Percentiles rank a stretch among this genome's conserved stretches.
phyloP scores from a whole-genome alignment of 2,797 vertebrate genomes.

The Lutjanus campechanus region DNA sequence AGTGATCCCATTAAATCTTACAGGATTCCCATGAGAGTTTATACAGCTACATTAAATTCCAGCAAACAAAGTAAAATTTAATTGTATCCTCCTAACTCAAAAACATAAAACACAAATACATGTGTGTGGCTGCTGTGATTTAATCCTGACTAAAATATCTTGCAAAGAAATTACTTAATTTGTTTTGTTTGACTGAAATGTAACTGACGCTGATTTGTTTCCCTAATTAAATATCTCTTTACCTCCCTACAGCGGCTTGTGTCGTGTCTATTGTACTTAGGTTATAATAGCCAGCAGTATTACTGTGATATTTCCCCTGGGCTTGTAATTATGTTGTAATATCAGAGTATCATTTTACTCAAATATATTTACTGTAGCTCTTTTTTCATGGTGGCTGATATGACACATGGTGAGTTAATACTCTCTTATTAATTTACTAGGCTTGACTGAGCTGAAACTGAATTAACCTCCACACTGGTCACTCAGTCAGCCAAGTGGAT shows the following conservation, averaged over 20 bases:
- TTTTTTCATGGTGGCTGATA: not conserved
- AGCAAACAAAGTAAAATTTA: not conserved
- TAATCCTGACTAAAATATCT: not conserved
- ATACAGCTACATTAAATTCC: not conserved
- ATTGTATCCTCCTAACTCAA: not conserved
- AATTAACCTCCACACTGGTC: constrained; percentile 62
- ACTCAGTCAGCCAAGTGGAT: constrained; percentile 38
- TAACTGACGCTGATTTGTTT: not conserved
- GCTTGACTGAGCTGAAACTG: constrained; percentile 56
- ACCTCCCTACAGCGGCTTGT: not conserved
- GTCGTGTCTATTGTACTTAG: not conserved
- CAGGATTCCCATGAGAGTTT: not conserved
- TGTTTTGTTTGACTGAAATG: not conserved
- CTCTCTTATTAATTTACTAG: constrained; percentile 39
- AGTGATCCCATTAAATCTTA: not conserved
- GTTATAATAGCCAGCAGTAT: not conserved
- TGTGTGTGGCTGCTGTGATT: not conserved
- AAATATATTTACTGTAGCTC: constrained; percentile 52
- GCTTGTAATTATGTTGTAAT: constrained; percentile 11
- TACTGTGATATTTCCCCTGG: not conserved
- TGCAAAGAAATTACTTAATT: not conserved
- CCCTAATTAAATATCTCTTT: not conserved
- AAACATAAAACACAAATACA: not conserved
- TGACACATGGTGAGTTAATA: constrained; percentile 21
- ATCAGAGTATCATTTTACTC: constrained; percentile 15